Evolutionary conservation across 2,113 vertebrate species (phyloP), one percentile per base, ranked within the genome.

Genomic region (Paraplagusia blochii): DNA sequence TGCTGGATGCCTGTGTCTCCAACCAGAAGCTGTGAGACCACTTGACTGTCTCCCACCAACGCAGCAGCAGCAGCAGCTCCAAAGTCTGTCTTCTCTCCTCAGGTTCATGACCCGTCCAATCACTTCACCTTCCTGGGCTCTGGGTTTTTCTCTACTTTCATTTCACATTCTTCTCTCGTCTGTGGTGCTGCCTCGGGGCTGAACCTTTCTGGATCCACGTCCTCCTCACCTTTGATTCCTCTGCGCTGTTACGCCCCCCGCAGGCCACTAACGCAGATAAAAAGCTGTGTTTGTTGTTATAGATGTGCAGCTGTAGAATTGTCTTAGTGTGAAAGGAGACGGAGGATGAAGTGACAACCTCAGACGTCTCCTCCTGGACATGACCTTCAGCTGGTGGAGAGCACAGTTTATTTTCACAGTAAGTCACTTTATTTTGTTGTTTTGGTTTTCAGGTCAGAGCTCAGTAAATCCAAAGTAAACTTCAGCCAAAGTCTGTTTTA

Each of bases 1-100:
- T 22, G 49, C 56, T n/a, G 8, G 67, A 78, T 83, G 78, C 76
- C 77, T 83, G 38, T 1, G 59, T 19, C 79, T 84, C 79, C 75
- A 66, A 71, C 51, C 76, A 71, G 61, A 9, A 57, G 39, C 52
- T 17, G 71, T 1, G 1, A 44, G 22, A 33, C 44, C 11, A 49
- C 74, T 64, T 66, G 52, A 63, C 60, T 70, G 49, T 69, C 67
- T 67, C 74, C 63, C 61, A 39, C 64, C 47, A 11, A 61, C 47
- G 58, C 79, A 72, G 74, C 74, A 74, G 71, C 55, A 17, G 72
- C 56, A 15, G 18, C 76, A 44, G 53, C 5, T 5, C 11, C 13
- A 11, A 10, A 64, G 51, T 77, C 69, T 77, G 58, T 56, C 1
- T 40, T 10, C 7, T 9, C 68, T 72, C 72, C 69, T 54, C 53